Base-by-base conservation (phyloP, 2,888 invertebrate genomes). In the Meloe dianella region DNA sequence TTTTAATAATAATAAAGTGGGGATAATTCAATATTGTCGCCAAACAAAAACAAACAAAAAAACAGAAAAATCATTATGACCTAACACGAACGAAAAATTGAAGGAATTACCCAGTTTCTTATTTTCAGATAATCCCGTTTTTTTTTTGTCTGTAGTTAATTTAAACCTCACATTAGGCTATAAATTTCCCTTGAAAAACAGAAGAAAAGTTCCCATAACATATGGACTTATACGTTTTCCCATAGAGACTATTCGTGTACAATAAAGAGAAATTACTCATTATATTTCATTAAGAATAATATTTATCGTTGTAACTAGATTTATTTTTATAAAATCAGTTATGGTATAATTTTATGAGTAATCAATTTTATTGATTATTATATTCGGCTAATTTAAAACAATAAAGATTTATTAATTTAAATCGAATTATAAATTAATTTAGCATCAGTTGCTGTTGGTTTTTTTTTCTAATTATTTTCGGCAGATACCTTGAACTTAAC, bases 21-120 rank as follows among this genome's bases (percentile, higher is more conserved):
- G 51, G 51, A 12, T 1, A 22, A 24, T 51, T 51, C 24, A 51
- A 51, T 51, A 51, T 51, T 51, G 24, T 51, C 47, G 47, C 17
- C 24, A 51, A 51, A 51, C 22, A 41, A 41, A 38, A 41, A 5
- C 6, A 7, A 32, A 32, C 2, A 32, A 32, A 32, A 9, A 9
- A 10, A 32, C 7, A 32, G 35, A 35, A 35, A 35, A 12, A n/a
- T 24, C 24, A 51, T 51, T 57, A 57, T 57, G 69, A 69, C 64
- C 69, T 59, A 61, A 57, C 69, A 69, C 66, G 66, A 66, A 66
- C 69, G 63, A 61, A 60, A 57, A 57, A 12, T 47, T 24, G 22
- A 24, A 51, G 51, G 51, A 51, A 22, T 51, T 51, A 51, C 51
- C 41, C 51, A 24, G 24, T 12, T 24, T 47, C 20, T 47, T 9